A percentile compares a stretch with the other conserved stretches of the same genome.
phyloP scores from a whole-genome alignment of 2,797 vertebrate species.

The Silurus lanzhouensis region DNA sequence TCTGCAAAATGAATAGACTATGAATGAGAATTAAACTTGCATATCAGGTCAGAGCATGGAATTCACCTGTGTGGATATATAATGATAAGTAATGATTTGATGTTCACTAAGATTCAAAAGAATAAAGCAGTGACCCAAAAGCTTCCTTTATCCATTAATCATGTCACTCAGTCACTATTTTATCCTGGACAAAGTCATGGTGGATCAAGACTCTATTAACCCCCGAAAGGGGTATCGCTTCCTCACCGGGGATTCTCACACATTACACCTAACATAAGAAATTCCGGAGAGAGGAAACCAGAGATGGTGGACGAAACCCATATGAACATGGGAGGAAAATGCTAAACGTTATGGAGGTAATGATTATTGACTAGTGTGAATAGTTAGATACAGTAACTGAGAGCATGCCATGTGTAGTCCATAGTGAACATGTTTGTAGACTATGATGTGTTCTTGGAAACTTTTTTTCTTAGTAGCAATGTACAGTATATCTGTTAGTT shows the following conservation, averaged over 20 bases:
- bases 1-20: background rate
- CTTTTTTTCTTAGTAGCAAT: background rate
- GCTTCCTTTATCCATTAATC: background rate
- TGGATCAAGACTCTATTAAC: background rate
- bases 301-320: background rate
- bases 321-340: background rate
- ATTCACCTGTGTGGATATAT: background rate
- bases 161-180: background rate
- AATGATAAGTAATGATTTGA: background rate
- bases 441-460: too few relatives aligned
- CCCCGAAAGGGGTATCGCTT: background rate
- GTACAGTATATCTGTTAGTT: background rate
- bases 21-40: background rate
- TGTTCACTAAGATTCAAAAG: background rate
- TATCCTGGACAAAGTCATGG: background rate
- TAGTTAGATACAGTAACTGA: too few relatives aligned
- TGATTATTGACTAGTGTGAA: too few relatives aligned
- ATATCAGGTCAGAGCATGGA: background rate
- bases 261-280: background rate
- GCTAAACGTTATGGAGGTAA: background rate
- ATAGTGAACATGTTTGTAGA: too few relatives aligned
- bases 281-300: background rate
- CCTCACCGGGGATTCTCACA: background rate
- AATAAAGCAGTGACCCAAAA: too few relatives aligned
- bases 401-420: too few relatives aligned